These are phyloP conservation scores for Steinernema khuongi DNA, from an alignment of 1,140 invertebrate genomes.

Conservation along the genomic window DNA sequence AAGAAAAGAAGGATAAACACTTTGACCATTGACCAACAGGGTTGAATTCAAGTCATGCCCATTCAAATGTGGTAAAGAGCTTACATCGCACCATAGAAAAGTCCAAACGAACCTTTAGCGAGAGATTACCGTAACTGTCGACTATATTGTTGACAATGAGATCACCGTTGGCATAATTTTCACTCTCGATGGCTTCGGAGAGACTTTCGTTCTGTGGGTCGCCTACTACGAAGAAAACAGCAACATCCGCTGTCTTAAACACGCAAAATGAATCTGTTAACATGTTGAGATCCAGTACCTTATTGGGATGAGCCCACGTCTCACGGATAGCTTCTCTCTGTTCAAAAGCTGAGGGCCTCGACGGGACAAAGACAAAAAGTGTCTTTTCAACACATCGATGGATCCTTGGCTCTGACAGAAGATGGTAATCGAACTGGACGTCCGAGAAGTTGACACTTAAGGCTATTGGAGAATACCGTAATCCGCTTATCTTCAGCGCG, in stretches of 20 bases:
- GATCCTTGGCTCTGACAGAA: neutral
- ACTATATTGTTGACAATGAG: neutral
- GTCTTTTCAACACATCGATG: neutral
- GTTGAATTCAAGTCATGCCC: too few relatives aligned
- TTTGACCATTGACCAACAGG: too few relatives aligned
- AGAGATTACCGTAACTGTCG: neutral
- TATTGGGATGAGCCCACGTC: conserved; percentile 2
- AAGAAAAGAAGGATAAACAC: too few relatives aligned
- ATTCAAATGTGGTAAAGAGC: too few relatives aligned
- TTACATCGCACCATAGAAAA: too few relatives aligned
- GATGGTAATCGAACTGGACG: neutral
- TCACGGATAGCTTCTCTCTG: neutral
- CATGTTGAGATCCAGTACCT: neutral
- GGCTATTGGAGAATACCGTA: neutral
- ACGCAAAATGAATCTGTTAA: neutral
- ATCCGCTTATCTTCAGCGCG: neutral
- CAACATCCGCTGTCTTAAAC: neutral
- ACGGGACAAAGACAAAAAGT: neutral
- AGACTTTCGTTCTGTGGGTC: neutral
- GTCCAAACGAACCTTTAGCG: neutral
- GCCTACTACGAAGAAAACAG: neutral
- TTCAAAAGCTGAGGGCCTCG: neutral
- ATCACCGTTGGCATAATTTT: neutral
- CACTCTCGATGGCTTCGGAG: neutral
- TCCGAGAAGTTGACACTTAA: neutral